A percentile compares a stretch with the other conserved stretches of the same genome.
Evolutionary conservation across 2,888 invertebrate genomes (phyloP).

Genomic region (Acanthosoma haemorrhoidale): DNA sequence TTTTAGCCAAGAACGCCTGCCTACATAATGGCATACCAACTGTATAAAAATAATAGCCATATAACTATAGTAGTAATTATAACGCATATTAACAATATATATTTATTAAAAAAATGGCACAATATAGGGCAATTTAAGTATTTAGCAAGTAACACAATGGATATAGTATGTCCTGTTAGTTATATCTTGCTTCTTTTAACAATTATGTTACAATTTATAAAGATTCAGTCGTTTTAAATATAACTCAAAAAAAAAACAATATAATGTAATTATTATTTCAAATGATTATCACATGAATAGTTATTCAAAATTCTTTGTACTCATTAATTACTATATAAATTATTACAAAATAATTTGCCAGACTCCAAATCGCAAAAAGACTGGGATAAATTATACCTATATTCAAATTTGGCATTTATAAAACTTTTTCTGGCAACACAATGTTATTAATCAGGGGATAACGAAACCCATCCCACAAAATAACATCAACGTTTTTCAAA

Average conservation of each 20-base stretch:
- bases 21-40: slow-evolving; percentile 27
- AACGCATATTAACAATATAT: slow-evolving; percentile 34
- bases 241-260: slow-evolving; percentile 19
- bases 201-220: slow-evolving; percentile 25
- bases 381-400: slow-evolving; percentile 21
- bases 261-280: slow-evolving; percentile 15
- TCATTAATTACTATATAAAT: slow-evolving; percentile 27
- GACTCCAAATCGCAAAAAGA: background rate
- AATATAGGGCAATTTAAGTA: slow-evolving; percentile 30
- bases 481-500: background rate
- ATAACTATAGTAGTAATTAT: slow-evolving; percentile 29
- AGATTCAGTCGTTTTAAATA: slow-evolving; percentile 27
- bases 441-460: background rate
- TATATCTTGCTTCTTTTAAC: background rate
- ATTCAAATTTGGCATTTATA: slow-evolving; percentile 26
- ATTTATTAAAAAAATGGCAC: slow-evolving; percentile 36
- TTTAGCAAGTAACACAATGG: slow-evolving; percentile 27
- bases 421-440: slow-evolving; percentile 17
- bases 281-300: slow-evolving; percentile 28
- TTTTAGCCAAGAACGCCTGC: slow-evolving; percentile 23
- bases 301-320: slow-evolving; percentile 27
- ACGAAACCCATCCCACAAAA: background rate
- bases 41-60: slow-evolving; percentile 32
- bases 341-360: slow-evolving; percentile 25
- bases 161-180: slow-evolving; percentile 22